Evolutionary conservation across 2,113 vertebrate species (phyloP).

Genomic region (Coregonus clupeaformis): DNA sequence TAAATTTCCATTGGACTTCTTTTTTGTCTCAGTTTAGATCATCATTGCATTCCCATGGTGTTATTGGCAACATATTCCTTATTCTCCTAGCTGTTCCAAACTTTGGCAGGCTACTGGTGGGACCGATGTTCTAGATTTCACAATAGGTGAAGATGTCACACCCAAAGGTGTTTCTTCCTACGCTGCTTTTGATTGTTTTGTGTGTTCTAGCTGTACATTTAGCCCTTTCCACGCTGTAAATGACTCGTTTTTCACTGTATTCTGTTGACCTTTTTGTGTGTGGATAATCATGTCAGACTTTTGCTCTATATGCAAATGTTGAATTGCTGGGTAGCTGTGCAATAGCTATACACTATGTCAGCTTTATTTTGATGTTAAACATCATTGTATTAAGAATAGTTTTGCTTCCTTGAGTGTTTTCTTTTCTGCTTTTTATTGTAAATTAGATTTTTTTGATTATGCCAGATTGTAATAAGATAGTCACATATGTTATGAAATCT

Average conservation of each 20-base stretch:
- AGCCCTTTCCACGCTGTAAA: slow-evolving; percentile 68
- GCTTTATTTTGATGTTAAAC: slow-evolving; percentile 64
- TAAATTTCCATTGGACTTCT: not conserved
- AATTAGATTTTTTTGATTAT: slow-evolving; percentile 36
- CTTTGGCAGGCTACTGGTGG: slow-evolving; percentile 73
- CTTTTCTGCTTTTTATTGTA: slow-evolving; percentile 41
- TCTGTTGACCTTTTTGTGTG: slow-evolving; percentile 21
- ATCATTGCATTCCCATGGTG: slow-evolving; percentile 55
- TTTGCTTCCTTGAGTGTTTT: slow-evolving; percentile 39
- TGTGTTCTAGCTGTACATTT: slow-evolving; percentile 59
- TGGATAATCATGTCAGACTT: slow-evolving; percentile 51
- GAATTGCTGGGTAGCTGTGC: slow-evolving; percentile 75
- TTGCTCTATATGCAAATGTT: slow-evolving; percentile 68
- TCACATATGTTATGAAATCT: slow-evolving; percentile 39
- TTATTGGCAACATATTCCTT: slow-evolving; percentile 46
- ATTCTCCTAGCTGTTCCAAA: slow-evolving; percentile 57
- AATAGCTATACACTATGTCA: slow-evolving; percentile 62
- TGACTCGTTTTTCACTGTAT: slow-evolving; percentile 47
- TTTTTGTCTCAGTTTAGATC: slow-evolving; percentile 49
- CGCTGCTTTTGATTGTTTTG: slow-evolving; percentile 44
- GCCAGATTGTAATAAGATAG: slow-evolving; percentile 40
- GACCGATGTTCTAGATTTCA: slow-evolving; percentile 50
- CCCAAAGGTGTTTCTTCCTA: slow-evolving; percentile 18
- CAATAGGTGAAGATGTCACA: slow-evolving; percentile 18
- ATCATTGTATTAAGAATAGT: slow-evolving; percentile 48